Percentiles rank a stretch among this genome's conserved stretches.
Evolutionary conservation across 2,888 invertebrate genomes (phyloP).

Genomic region (Dynastes grantii): DNA sequence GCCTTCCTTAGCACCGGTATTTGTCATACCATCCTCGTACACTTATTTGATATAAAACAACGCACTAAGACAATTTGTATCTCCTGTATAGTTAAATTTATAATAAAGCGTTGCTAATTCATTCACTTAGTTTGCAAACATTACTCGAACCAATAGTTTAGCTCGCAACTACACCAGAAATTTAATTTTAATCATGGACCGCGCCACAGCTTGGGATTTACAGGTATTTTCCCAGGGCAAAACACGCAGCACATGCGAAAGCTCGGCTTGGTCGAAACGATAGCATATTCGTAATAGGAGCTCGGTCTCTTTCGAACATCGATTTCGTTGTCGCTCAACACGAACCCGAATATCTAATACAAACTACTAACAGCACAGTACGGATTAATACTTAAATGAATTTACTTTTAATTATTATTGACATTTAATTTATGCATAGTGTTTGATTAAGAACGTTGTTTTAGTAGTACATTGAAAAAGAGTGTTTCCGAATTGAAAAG

Average conservation of each 20-base stretch:
- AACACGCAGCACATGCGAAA: constrained; percentile 32
- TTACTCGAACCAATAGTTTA: not conserved
- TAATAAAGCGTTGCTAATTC: not conserved
- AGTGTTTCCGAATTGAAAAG: too few species aligned
- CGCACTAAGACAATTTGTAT: too few species aligned
- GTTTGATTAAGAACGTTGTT: not conserved
- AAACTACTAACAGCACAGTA: not conserved
- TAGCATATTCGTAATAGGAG: constrained; percentile 9
- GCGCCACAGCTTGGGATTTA: constrained; percentile 6
- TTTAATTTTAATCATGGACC: constrained; percentile 19
- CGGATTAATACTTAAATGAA: not conserved
- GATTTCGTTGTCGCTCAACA: constrained; percentile 3
- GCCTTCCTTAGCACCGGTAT: too few species aligned
- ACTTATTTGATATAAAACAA: not conserved
- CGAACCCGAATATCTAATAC: not conserved
- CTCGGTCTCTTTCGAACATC: not conserved
- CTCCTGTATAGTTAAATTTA: too few species aligned
- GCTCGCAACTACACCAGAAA: constrained; percentile 4
- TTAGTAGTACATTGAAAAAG: not conserved
- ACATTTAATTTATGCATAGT: not conserved
- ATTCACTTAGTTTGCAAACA: constrained; percentile 8
- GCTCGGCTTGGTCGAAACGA: constrained; percentile 13
- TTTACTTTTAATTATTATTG: not conserved
- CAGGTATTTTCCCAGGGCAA: constrained; percentile 26
- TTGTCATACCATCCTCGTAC: too few species aligned